These are phyloP conservation scores for Labrus mixtus DNA, from an alignment of 2,113 vertebrate genomes.

Conservation along the genomic window DNA sequence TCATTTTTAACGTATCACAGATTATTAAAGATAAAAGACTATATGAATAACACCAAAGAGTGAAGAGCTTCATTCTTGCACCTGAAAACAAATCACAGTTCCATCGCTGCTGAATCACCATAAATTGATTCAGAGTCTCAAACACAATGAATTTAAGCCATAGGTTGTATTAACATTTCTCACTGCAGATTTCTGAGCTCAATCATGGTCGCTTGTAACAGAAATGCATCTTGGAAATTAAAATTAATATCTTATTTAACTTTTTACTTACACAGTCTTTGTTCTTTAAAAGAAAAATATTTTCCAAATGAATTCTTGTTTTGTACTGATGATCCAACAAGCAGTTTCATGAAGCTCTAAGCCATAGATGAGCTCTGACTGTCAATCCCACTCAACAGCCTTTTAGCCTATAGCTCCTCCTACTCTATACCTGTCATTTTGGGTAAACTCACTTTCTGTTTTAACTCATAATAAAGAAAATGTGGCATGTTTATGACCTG, in stretches of 20 bases:
- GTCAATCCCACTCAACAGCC: not conserved
- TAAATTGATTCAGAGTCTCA: not conserved
- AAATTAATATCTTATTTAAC: too few relatives aligned
- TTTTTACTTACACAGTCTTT: too few relatives aligned
- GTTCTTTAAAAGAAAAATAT: not conserved
- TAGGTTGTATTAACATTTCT: not conserved
- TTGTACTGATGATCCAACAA: not conserved
- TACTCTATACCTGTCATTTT: not conserved
- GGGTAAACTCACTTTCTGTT: not conserved
- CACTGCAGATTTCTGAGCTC: not conserved
- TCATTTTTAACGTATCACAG: too few relatives aligned
- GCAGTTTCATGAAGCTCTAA: not conserved
- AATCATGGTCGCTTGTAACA: not conserved
- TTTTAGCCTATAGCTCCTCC: slow-evolving; percentile 9
- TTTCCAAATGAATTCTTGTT: not conserved
- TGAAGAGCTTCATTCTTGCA: not conserved
- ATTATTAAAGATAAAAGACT: too few relatives aligned
- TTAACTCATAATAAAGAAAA: not conserved
- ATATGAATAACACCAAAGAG: too few relatives aligned
- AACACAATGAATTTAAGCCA: too few relatives aligned
- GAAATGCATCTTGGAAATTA: not conserved
- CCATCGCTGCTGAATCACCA: not conserved
- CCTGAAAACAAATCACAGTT: not conserved
- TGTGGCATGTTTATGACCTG: not conserved
- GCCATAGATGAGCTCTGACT: not conserved